Percentiles rank a stretch among this genome's conserved stretches.
Conservation (phyloP, 2,113 vertebrate genomes). For the Aptenodytes forsteri region DNA sequence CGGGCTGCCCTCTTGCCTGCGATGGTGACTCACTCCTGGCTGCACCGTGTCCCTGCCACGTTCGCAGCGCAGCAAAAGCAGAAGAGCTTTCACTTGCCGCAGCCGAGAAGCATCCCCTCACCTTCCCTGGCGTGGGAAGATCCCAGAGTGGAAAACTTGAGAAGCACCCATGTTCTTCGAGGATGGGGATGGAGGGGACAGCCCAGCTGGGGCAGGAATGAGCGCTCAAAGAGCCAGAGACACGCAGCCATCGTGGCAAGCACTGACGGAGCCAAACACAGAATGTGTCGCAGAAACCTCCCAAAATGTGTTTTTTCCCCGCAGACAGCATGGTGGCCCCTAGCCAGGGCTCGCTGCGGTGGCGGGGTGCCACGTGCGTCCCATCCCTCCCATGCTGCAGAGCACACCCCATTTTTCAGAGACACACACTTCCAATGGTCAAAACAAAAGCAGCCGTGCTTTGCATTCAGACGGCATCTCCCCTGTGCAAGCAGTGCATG, state of each 20-base stretch:
- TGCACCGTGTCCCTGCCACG: fast-evolving
- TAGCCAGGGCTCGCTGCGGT: background rate
- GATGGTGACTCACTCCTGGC: background rate
- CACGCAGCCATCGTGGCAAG: background rate
- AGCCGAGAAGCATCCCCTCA: fast-evolving
- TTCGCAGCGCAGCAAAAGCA: fast-evolving
- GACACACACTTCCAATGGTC: background rate
- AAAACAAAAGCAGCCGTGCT: background rate
- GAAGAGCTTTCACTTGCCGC: background rate
- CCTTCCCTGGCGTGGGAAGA: background rate
- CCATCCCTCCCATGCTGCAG: fast-evolving
- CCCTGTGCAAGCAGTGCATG: fast-evolving
- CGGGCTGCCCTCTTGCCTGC: background rate
- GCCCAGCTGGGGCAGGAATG: background rate
- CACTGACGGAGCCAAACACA: background rate
- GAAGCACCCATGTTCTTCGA: background rate
- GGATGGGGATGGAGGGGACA: background rate
- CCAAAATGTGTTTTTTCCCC: background rate
- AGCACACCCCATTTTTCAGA: background rate
- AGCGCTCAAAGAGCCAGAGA: background rate
- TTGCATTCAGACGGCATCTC: background rate
- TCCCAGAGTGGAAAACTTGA: fast-evolving
- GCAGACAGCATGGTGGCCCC: background rate
- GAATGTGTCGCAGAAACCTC: fast-evolving
- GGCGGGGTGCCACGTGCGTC: background rate